These are phyloP conservation scores for Lophotis ruficrista DNA, from an alignment of 2,113 vertebrate species.

Conservation along the genomic window DNA sequence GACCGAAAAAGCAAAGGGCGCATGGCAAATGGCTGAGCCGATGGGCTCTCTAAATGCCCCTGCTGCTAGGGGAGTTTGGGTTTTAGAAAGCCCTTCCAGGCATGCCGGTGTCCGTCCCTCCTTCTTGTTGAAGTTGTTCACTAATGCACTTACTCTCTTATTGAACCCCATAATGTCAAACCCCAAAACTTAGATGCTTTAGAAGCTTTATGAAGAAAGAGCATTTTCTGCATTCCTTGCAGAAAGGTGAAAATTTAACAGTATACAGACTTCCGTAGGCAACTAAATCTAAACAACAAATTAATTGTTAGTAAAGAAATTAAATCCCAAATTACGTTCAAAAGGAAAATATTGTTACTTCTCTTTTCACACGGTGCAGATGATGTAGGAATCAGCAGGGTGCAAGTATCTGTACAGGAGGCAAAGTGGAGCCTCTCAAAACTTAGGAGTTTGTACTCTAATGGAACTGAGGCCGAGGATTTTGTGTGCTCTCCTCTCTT, in stretches of 20 bases:
- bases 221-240: background rate
- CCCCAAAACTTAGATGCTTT: background rate
- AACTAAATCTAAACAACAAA: background rate
- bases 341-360: background rate
- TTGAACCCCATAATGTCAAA: background rate
- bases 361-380: background rate
- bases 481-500: background rate
- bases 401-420: background rate
- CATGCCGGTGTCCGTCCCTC: background rate
- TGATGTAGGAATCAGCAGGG: background rate
- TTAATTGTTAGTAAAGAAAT: background rate
- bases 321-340: background rate
- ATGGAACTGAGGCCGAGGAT: background rate
- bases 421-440: background rate
- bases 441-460: background rate
- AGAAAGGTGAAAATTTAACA: background rate
- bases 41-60: accelerated
- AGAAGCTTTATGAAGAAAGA: background rate
- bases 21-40: background rate
- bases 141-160: background rate
- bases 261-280: background rate
- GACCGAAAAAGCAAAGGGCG: background rate
- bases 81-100: background rate
- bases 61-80: background rate
- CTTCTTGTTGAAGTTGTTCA: background rate